These are phyloP conservation scores for Xestia sexstrigata DNA, from an alignment of 2,888 invertebrate species.

Conservation along the genomic window DNA sequence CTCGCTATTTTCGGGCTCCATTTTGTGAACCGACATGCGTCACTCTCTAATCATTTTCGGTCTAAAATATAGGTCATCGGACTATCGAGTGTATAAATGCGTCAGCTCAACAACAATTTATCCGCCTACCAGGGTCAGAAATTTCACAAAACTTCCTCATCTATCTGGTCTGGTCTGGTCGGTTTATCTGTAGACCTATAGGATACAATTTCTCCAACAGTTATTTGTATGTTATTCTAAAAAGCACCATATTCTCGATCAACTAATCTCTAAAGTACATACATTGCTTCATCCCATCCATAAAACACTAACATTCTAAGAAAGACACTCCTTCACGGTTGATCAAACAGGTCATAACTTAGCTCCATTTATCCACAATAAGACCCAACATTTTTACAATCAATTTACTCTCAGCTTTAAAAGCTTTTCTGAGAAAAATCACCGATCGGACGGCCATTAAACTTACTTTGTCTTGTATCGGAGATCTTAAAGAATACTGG, in stretches of 20 bases:
- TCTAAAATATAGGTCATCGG: not conserved
- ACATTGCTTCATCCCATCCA: not conserved
- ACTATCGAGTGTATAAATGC: not conserved
- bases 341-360: constrained; percentile 56
- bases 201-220: not conserved
- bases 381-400: constrained; percentile 65
- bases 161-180: too few relatives aligned
- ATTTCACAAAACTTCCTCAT: not conserved
- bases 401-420: constrained; percentile 74
- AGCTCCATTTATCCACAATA: constrained; percentile 58
- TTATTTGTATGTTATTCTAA: not conserved
- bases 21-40: not conserved
- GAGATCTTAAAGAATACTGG: constrained; percentile 41
- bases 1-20: not conserved
- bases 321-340: constrained; percentile 45
- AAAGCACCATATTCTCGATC: not conserved
- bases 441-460: constrained; percentile 71
- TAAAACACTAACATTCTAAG: constrained; percentile 20
- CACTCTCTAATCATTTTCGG: not conserved
- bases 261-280: not conserved
- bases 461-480: constrained; percentile 71
- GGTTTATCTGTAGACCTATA: too few relatives aligned
- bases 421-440: constrained; percentile 76
- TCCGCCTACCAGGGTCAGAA: not conserved
- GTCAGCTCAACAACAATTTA: not conserved